Percentiles rank a stretch among this genome's conserved stretches.
These are phyloP conservation scores for Agapornis canus DNA, from an alignment of 2,797 vertebrate genomes.

Conservation along the genomic window DNA sequence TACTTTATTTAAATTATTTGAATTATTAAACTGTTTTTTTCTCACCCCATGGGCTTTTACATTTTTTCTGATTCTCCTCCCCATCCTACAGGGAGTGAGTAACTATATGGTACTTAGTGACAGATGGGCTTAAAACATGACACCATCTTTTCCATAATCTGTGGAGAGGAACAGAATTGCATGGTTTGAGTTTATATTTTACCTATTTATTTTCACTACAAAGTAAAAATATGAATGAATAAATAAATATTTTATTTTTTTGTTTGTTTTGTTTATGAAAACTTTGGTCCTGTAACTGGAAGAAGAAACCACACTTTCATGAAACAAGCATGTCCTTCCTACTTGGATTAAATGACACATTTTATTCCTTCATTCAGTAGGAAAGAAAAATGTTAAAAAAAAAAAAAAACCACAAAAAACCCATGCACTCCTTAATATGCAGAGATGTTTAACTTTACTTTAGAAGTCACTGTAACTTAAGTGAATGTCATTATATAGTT, in stretches of 20 bases:
- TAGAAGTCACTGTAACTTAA: slow-evolving; percentile 19
- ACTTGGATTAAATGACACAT: not conserved
- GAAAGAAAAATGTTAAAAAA: not conserved
- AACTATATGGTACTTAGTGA: not conserved
- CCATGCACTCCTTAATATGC: not conserved
- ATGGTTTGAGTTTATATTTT: not conserved
- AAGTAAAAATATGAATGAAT: not conserved
- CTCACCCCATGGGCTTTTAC: not conserved
- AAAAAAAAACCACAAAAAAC: not conserved
- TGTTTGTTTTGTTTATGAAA: not conserved
- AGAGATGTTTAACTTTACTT: slow-evolving; percentile 1
- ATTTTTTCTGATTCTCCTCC: not conserved
- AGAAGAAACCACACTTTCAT: not conserved
- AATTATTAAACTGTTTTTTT: not conserved
- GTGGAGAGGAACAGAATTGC: not conserved
- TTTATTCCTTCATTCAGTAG: not conserved
- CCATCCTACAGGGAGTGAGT: not conserved
- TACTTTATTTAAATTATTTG: not conserved
- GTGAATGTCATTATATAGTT: slow-evolving; percentile 13
- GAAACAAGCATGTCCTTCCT: not conserved
- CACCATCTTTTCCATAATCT: not conserved
- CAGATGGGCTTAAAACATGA: not conserved
- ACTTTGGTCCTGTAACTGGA: not conserved
- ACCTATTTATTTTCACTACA: not conserved
- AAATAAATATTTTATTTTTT: not conserved